Percentiles rank a stretch among this genome's conserved stretches.
Evolutionary conservation across 2,888 invertebrate species (phyloP).

Genomic region (Coleophora flavipennella): DNA sequence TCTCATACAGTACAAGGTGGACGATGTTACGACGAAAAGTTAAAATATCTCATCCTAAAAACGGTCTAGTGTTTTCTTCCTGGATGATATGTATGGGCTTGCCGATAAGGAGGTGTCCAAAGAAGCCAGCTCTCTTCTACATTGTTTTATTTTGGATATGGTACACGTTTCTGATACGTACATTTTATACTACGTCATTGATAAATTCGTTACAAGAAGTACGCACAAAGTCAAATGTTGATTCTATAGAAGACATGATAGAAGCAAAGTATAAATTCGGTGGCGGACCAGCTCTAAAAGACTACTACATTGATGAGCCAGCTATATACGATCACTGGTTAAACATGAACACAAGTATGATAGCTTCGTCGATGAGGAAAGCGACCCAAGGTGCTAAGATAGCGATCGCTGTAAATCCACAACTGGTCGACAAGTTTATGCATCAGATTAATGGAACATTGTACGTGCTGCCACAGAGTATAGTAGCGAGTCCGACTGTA

Average conservation of each 20-base stretch:
- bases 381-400: conserved; percentile 38
- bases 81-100: conserved; percentile 54
- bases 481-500: conserved; percentile 36
- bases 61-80: conserved; percentile 33
- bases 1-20: conserved; percentile 28
- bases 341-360: conserved; percentile 26
- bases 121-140: conserved; percentile 28
- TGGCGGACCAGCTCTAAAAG: conserved; percentile 40
- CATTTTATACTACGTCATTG: conserved; percentile 47
- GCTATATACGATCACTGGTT: conserved; percentile 38
- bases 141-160: conserved; percentile 43
- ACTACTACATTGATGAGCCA: conserved; percentile 41
- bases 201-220: conserved; percentile 45
- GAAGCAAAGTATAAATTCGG: conserved; percentile 39
- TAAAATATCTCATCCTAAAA: conserved; percentile 15
- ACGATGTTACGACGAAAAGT: conserved; percentile 14
- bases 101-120: conserved; percentile 32
- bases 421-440: conserved; percentile 27
- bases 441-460: conserved; percentile 24
- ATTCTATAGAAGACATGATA: conserved; percentile 40
- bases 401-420: conserved; percentile 40
- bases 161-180: conserved; percentile 50
- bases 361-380: conserved; percentile 25
- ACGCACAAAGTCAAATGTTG: conserved; percentile 31
- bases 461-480: conserved; percentile 32